Evolutionary conservation across 2,888 invertebrate species (phyloP).

Genomic region (Xestia ashworthii): DNA sequence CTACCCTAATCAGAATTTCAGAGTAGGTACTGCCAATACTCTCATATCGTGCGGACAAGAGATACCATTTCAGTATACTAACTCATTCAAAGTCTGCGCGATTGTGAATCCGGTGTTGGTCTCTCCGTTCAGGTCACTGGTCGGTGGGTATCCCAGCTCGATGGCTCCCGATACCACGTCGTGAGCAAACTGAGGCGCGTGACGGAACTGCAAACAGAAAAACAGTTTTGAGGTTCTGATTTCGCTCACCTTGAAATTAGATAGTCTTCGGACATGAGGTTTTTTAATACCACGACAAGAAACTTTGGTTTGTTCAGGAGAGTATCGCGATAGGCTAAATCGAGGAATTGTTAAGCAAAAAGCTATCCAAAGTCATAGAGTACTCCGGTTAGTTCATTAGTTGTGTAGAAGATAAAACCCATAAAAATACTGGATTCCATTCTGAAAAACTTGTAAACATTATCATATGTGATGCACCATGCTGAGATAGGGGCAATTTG

Average conservation of each 20-base stretch:
- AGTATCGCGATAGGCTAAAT: too few relatives aligned
- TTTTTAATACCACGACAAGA: neutral
- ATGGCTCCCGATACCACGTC: conserved; percentile 91
- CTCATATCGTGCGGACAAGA: too few relatives aligned
- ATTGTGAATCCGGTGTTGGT: conserved; percentile 92
- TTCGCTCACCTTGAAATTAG: neutral
- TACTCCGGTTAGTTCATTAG: neutral
- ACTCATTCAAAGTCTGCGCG: conserved; percentile 90
- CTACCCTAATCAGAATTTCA: too few relatives aligned
- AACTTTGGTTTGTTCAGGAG: neutral
- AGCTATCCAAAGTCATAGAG: neutral
- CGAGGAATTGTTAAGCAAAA: neutral
- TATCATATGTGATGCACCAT: too few relatives aligned
- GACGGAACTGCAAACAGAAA: conserved; percentile 87
- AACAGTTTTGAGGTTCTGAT: neutral
- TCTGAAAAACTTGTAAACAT: neutral
- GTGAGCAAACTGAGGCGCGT: conserved; percentile 91
- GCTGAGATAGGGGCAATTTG: too few relatives aligned
- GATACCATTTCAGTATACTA: neutral
- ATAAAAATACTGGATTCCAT: neutral
- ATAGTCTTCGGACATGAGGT: neutral
- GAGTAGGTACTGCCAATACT: too few relatives aligned
- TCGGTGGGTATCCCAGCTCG: conserved; percentile 91
- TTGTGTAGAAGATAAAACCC: neutral
- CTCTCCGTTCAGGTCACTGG: conserved; percentile 92